A percentile compares a stretch with the other conserved stretches of the same genome.
Evolutionary conservation across 2,113 vertebrate species (phyloP).

Genomic region (Passer montanus): DNA sequence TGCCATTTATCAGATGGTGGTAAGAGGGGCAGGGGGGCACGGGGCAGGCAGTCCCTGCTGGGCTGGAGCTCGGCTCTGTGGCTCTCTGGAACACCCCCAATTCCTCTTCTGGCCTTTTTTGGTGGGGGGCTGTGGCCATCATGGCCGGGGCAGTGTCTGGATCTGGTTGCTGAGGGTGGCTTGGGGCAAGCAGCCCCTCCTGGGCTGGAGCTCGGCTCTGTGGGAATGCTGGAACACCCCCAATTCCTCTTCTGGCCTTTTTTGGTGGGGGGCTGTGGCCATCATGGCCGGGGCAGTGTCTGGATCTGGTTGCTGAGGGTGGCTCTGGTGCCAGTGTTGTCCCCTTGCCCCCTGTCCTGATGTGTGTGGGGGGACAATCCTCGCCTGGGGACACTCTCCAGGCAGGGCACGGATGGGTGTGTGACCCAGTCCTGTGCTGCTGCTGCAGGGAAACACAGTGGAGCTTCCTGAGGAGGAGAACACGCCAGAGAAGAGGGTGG

Average conservation of each 20-base stretch:
- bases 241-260: not conserved
- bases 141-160: not conserved
- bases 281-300: accelerated
- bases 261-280: accelerated
- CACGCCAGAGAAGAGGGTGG: conserved; percentile 95
- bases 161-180: accelerated
- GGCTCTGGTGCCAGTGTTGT: not conserved
- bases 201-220: not conserved
- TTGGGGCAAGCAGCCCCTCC: accelerated
- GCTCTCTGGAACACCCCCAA: not conserved
- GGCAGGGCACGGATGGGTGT: not conserved
- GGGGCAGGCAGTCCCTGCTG: accelerated
- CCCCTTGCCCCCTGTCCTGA: not conserved
- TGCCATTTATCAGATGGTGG: conserved; percentile 99
- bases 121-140: accelerated
- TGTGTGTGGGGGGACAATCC: not conserved
- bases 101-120: not conserved
- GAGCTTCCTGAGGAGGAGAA: conserved; percentile 98
- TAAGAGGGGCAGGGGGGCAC: conserved; percentile 46
- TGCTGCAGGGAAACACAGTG: conserved; percentile 91
- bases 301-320: not conserved
- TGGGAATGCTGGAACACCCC: not conserved
- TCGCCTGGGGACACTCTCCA: accelerated
- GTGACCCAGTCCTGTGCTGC: not conserved
- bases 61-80: not conserved